A percentile compares a stretch with the other conserved stretches of the same genome.
Conservation (phyloP, 2,113 vertebrate species). For the Tinamus guttatus region DNA sequence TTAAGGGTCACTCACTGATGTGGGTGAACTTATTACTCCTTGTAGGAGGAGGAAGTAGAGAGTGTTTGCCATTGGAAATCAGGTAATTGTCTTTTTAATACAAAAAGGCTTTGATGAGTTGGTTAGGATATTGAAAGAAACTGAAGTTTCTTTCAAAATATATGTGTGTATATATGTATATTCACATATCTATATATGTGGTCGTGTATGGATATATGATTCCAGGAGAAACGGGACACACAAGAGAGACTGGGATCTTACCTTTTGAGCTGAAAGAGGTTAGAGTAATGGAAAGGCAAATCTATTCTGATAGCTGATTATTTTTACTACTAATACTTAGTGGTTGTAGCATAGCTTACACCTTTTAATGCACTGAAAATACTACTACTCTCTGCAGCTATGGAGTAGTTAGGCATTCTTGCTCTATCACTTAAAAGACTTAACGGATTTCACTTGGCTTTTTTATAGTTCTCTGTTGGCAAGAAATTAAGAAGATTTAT, state of each 20-base stretch:
- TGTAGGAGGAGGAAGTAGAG: not conserved
- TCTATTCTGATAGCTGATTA: not conserved
- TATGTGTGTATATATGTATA: not conserved
- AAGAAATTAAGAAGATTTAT: not conserved
- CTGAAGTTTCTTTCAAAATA: not conserved
- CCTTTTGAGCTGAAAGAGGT: not conserved
- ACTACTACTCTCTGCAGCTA: not conserved
- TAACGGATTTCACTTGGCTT: not conserved
- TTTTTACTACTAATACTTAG: not conserved
- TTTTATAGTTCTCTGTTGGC: not conserved
- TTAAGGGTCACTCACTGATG: not conserved
- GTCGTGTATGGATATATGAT: not conserved
- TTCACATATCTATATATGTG: not conserved
- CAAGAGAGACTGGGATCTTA: not conserved
- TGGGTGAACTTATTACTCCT: not conserved
- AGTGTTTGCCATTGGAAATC: not conserved
- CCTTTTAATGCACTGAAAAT: not conserved
- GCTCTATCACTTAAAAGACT: not conserved
- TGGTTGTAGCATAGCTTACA: not conserved
- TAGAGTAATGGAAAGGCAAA: not conserved
- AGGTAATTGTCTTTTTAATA: not conserved
- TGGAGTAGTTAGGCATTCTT: not conserved
- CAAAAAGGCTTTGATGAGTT: not conserved
- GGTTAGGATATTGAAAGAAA: not conserved
- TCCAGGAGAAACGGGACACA: not conserved